Conservation (phyloP, 2,113 vertebrate species). For the Scytalopus superciliaris region DNA sequence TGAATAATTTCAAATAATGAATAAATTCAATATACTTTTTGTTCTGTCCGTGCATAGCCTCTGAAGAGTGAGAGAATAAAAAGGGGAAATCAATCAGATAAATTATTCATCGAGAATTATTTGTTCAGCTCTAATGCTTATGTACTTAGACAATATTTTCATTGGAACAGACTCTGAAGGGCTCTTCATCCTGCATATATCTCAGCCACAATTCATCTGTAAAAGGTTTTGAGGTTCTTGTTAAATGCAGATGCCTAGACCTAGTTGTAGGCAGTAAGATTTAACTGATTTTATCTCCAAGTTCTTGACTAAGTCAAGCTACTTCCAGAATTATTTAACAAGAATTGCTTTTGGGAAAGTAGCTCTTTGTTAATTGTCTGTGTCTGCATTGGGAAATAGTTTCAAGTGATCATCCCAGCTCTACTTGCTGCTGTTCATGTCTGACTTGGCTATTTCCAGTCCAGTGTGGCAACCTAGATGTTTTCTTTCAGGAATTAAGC, state of each 20-base stretch:
- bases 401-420: background rate
- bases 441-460: background rate
- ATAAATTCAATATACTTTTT: constrained; percentile 71
- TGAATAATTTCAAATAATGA: constrained; percentile 70
- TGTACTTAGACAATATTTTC: constrained; percentile 72
- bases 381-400: background rate
- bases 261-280: background rate
- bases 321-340: background rate
- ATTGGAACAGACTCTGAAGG: constrained; percentile 67
- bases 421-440: background rate
- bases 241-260: constrained; percentile 47
- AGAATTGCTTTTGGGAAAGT: background rate
- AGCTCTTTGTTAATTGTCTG: background rate
- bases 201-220: constrained; percentile 38
- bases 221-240: constrained; percentile 34
- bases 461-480: background rate
- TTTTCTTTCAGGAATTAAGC: background rate
- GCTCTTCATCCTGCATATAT: constrained; percentile 65
- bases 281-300: background rate
- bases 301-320: constrained; percentile 7
- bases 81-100: constrained; percentile 70
- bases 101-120: constrained; percentile 70
- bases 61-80: constrained; percentile 58
- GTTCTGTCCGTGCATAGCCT: constrained; percentile 45
- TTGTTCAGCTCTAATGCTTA: constrained; percentile 70